phyloP scores from a whole-genome alignment of 2,113 vertebrate genomes.

The Prietella phreatophila region DNA sequence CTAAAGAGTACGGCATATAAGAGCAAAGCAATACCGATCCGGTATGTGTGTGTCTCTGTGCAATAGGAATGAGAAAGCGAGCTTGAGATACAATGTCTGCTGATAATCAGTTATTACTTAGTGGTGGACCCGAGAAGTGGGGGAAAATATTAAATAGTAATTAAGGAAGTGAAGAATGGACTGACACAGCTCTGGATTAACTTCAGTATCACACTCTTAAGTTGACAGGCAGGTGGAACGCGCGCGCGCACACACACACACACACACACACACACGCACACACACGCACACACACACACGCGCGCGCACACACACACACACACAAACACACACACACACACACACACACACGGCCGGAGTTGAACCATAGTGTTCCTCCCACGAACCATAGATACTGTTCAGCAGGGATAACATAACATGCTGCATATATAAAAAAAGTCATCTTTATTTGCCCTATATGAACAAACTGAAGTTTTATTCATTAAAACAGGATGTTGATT shows the following conservation, averaged over 20 bases:
- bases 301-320: not conserved
- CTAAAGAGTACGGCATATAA: not conserved
- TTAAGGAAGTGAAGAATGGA: conserved; percentile 1
- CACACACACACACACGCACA: not conserved
- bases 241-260: not conserved
- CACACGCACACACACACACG: not conserved
- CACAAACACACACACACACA: not conserved
- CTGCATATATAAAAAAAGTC: too few species aligned
- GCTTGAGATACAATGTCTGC: not conserved
- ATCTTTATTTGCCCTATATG: not conserved
- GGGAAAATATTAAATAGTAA: not conserved
- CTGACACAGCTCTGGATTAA: not conserved
- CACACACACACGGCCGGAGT: not conserved
- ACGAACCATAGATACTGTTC: not conserved
- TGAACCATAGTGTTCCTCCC: not conserved
- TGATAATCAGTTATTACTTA: conserved; percentile 1
- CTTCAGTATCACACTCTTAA: not conserved
- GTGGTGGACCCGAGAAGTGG: not conserved
- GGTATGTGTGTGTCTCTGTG: not conserved
- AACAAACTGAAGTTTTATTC: not conserved
- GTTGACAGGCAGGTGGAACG: not conserved
- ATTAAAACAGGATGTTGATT: not conserved
- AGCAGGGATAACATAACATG: not conserved
- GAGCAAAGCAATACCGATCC: not conserved
- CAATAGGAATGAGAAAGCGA: not conserved